phyloP scores from a whole-genome alignment of 2,888 invertebrate species.

The Ischnura elegans region DNA sequence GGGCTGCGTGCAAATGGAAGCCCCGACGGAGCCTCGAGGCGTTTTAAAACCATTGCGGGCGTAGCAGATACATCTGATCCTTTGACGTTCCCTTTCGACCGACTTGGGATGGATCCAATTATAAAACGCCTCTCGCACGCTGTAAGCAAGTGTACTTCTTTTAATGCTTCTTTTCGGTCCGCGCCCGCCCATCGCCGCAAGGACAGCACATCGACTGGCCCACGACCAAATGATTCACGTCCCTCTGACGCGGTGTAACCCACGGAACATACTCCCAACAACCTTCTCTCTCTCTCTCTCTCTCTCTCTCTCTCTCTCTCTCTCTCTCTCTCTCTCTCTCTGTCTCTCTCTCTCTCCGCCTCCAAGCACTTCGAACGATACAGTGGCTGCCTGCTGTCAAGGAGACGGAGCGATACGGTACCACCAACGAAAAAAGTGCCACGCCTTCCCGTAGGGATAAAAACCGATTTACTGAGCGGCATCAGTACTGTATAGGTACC shows the following conservation, averaged over 20 bases:
- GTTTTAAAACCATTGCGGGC: conserved; percentile 23
- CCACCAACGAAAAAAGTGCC: background rate
- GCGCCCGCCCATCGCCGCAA: background rate
- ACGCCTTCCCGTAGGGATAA: no score
- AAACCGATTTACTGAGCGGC: no score
- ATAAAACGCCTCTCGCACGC: conserved; percentile 2
- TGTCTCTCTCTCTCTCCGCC: background rate
- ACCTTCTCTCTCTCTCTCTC: no score
- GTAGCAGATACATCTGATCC: conserved; percentile 9
- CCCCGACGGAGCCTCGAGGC: background rate
- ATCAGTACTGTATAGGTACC: no score
- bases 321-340: no score
- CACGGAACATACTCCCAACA: background rate
- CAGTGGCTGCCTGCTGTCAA: conserved; percentile 4
- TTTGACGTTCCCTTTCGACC: conserved; percentile 3
- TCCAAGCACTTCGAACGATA: background rate
- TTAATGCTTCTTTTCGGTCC: background rate
- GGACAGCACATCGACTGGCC: background rate
- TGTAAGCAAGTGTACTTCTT: background rate
- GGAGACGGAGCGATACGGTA: background rate
- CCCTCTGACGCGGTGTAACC: background rate
- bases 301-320: no score
- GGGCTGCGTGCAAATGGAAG: conserved; percentile 18
- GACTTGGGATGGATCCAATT: conserved; percentile 37
- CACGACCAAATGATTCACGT: conserved; percentile 14